Conservation (phyloP, 2,113 vertebrate genomes). For the Corythaeola cristata region DNA sequence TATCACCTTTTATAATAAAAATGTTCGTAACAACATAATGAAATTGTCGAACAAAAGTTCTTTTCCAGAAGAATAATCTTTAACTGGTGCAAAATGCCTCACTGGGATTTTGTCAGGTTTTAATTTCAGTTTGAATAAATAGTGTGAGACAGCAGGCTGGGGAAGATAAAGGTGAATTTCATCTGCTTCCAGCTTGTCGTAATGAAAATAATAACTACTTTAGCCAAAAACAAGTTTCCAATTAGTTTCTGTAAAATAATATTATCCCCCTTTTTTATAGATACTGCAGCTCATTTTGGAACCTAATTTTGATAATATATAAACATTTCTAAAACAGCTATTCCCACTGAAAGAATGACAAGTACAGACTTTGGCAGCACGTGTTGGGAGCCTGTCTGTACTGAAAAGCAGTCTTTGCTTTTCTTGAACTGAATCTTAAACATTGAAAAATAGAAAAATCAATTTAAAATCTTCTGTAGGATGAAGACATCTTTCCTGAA, state of each 20-base stretch:
- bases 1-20: slow-evolving; percentile 68
- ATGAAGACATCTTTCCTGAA: background rate
- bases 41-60: slow-evolving; percentile 73
- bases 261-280: slow-evolving; percentile 73
- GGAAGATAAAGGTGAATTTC: slow-evolving; percentile 84
- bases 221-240: slow-evolving; percentile 81
- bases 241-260: slow-evolving; percentile 83
- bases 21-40: slow-evolving; percentile 70
- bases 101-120: slow-evolving; percentile 78
- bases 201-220: slow-evolving; percentile 85
- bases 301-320: slow-evolving; percentile 78
- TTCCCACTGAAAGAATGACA: slow-evolving; percentile 59
- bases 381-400: background rate
- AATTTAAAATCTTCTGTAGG: slow-evolving; percentile 4
- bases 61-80: slow-evolving; percentile 78
- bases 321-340: slow-evolving; percentile 72
- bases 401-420: slow-evolving; percentile 2
- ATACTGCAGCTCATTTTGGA: slow-evolving; percentile 77
- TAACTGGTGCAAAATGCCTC: slow-evolving; percentile 69
- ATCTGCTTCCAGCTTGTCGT: slow-evolving; percentile 74
- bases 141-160: slow-evolving; percentile 73
- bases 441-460: slow-evolving; percentile 9
- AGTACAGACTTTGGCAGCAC: slow-evolving; percentile 58
- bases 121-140: slow-evolving; percentile 85
- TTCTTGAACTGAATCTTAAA: slow-evolving; percentile 17